Base-by-base conservation (phyloP, 2,113 vertebrate species). In the Poeciliopsis prolifica region DNA sequence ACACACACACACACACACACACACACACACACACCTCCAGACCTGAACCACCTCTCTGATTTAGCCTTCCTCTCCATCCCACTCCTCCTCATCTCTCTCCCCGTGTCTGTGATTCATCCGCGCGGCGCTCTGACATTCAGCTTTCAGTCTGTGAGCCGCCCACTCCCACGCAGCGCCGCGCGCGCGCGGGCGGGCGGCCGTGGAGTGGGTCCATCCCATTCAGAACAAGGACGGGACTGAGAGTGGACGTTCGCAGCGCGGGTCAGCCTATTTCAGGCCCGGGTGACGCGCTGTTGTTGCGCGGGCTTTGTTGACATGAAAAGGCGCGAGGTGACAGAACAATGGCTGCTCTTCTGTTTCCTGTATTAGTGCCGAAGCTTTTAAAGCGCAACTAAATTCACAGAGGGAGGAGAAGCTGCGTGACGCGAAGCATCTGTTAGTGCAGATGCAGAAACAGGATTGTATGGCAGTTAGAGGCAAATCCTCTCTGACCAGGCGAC, bases 61-160 rank as follows among this genome's bases (percentile, higher is more conserved):
- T 68, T n/a, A n/a, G 17, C 65, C 76, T 76, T 74, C 69, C 54
- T 24, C 10, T 14, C 6, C 80, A 1, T 75, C 85, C 85, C n/a
- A 87, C 88, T 72, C 81, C 80, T 64, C 77, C 15, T 48, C 65
- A n/a, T n/a, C 17, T 22, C 22, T 48, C 73, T 65, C 72, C 35
- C 44, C 19, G 51, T 77, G 73, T 75, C 66, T 12, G 72, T 92
- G 89, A 92, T 75, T 93, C 91, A 93, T 86, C 80, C 69, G 70
- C 44, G 31, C 26, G 19, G 74, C 37, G 65, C 82, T 64, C 80
- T 82, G 80, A 73, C 88, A 82, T 84, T 85, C 73, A 81, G 79
- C 31, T 10, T 78, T 35, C 35, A 28, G 80, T 83, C 54, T 78
- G 75, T n/a, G 82, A 31, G 29, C 10, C 54, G 48, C 72, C 77